Percentiles rank a stretch among this genome's conserved stretches.
Evolutionary conservation across 2,888 invertebrate species (phyloP).

Genomic region (Lithophane socia): DNA sequence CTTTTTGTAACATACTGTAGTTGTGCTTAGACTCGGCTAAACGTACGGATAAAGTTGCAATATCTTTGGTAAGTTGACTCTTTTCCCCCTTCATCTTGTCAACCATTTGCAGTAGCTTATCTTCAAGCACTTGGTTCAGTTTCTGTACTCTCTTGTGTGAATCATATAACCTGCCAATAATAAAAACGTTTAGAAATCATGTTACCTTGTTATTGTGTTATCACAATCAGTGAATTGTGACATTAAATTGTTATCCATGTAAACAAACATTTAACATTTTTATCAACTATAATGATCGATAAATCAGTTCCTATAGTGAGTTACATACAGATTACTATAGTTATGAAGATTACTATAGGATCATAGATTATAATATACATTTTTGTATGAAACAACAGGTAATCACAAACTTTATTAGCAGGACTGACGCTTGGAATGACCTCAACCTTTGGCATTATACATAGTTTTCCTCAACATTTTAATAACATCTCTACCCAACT

Average conservation of each 20-base stretch:
- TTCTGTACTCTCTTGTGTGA: slow-evolving; percentile 98
- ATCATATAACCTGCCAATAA: slow-evolving; percentile 94
- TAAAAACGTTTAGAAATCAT: background rate
- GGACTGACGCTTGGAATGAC: no score
- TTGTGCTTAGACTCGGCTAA: slow-evolving; percentile 96
- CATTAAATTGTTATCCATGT: background rate
- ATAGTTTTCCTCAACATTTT: background rate
- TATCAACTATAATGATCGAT: background rate
- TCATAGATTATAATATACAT: background rate
- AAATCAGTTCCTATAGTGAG: background rate
- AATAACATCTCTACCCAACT: background rate
- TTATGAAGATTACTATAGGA: background rate
- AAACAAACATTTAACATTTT: no score
- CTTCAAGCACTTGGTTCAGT: slow-evolving; percentile 98
- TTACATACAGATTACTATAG: background rate
- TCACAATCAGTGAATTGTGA: background rate
- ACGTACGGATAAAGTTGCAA: slow-evolving; percentile 95
- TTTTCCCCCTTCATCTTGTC: slow-evolving; percentile 98
- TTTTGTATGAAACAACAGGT: background rate
- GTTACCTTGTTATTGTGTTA: background rate
- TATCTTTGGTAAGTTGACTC: slow-evolving; percentile 95
- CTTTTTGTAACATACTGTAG: slow-evolving; percentile 95
- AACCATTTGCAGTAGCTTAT: slow-evolving; percentile 97
- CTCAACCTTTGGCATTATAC: background rate
- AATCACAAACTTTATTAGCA: background rate